Percentiles rank a stretch among this genome's conserved stretches.
Conservation (phyloP, 2,797 vertebrate genomes). For the Neosalanx taihuensis region DNA sequence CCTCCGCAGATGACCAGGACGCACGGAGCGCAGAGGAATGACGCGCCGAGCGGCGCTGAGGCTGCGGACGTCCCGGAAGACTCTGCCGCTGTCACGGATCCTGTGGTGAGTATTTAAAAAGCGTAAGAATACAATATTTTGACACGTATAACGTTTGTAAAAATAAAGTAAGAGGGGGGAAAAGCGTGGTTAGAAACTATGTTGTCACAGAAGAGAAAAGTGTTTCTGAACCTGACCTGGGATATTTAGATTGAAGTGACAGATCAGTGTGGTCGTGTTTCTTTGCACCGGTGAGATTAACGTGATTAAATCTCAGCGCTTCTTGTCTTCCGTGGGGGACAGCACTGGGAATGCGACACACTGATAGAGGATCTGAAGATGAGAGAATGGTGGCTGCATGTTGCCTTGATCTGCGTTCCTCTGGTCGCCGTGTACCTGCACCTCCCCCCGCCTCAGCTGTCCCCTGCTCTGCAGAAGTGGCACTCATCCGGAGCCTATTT, state of each 20-base stretch:
- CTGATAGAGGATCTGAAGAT: constrained; percentile 66
- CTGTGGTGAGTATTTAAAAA: neutral
- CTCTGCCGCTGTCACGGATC: neutral
- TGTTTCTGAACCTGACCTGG: too few species aligned
- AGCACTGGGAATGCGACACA: constrained; percentile 50
- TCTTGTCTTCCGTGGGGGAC: neutral
- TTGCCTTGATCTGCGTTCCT: constrained; percentile 82
- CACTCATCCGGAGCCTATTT: constrained; percentile 76
- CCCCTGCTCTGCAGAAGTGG: constrained; percentile 85
- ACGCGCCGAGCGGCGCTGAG: constrained; percentile 1
- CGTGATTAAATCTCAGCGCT: too few species aligned
- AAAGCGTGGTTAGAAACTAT: too few species aligned
- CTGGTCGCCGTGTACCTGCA: constrained; percentile 90
- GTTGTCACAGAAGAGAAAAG: neutral
- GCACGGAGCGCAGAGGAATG: constrained; percentile 11
- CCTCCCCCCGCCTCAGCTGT: constrained; percentile 86
- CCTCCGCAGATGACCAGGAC: neutral
- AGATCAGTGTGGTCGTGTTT: neutral
- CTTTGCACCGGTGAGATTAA: neutral
- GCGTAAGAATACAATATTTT: too few species aligned
- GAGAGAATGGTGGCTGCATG: constrained; percentile 93
- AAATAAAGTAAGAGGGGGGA: too few species aligned
- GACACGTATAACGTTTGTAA: neutral
- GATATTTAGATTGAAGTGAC: neutral
- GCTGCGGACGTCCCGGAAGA: neutral